Conservation (phyloP, 2,888 invertebrate genomes). For the Catocala nupta region DNA sequence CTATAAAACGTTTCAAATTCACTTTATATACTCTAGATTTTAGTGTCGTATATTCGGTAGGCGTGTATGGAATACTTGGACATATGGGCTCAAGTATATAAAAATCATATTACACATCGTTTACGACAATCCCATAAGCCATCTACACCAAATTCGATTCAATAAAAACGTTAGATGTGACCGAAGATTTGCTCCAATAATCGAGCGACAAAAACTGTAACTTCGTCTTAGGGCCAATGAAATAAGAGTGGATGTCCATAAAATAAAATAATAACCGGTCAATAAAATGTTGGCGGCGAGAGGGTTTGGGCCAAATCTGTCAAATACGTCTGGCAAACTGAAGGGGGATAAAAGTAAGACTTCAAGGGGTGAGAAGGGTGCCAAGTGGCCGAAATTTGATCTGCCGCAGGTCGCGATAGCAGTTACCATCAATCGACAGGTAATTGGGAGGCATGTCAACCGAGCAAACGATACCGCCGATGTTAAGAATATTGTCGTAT, state of each 20-base stretch:
- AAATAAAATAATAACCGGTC: conserved; percentile 86
- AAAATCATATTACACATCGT: conserved; percentile 64
- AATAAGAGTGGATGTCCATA: conserved; percentile 85
- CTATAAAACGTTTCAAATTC: neutral
- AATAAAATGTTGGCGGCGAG: conserved; percentile 78
- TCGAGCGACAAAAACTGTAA: conserved; percentile 81
- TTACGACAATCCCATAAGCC: conserved; percentile 70
- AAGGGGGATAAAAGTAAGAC: conserved; percentile 63
- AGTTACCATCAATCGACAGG: conserved; percentile 77
- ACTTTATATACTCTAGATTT: neutral
- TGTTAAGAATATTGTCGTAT: conserved; percentile 47
- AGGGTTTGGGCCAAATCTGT: conserved; percentile 78
- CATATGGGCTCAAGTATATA: conserved; percentile 46
- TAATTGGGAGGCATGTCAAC: conserved; percentile 81
- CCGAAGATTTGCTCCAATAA: conserved; percentile 79
- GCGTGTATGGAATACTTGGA: neutral
- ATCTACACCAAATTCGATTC: conserved; percentile 71
- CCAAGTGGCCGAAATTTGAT: conserved; percentile 83
- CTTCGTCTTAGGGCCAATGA: conserved; percentile 79
- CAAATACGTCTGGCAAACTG: conserved; percentile 74
- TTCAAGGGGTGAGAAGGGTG: conserved; percentile 66
- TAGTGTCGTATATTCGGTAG: too few relatives aligned
- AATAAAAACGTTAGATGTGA: conserved; percentile 77
- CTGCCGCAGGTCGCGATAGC: conserved; percentile 73
- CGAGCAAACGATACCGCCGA: conserved; percentile 69